Conservation (phyloP, 2,888 invertebrate species). For the Junonia oenone region DNA sequence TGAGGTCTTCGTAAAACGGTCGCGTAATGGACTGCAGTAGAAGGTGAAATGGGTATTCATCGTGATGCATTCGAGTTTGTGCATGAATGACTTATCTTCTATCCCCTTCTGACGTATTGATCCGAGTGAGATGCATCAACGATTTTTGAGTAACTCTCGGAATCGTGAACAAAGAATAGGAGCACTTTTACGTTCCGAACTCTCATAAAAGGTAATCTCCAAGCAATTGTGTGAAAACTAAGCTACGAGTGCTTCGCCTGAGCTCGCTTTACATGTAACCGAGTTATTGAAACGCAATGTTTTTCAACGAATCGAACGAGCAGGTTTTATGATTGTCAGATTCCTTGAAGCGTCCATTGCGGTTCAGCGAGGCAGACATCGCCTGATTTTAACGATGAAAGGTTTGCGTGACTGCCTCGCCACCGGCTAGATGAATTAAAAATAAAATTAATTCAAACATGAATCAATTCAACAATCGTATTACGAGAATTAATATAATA, state of each 20-base stretch:
- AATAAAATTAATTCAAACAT: slow-evolving; percentile 9
- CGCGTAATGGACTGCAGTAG: slow-evolving; percentile 43
- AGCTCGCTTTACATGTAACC: slow-evolving; percentile 15
- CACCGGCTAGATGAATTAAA: slow-evolving; percentile 7
- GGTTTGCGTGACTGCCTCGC: slow-evolving; percentile 20
- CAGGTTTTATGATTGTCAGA: slow-evolving; percentile 42
- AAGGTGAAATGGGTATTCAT: slow-evolving; percentile 42
- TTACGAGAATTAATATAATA: neutral
- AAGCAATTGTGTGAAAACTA: neutral
- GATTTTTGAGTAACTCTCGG: neutral
- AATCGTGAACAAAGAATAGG: neutral
- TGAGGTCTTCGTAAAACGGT: slow-evolving; percentile 45
- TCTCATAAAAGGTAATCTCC: neutral
- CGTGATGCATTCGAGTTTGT: slow-evolving; percentile 37
- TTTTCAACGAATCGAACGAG: slow-evolving; percentile 41
- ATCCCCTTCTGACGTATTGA: slow-evolving; percentile 35
- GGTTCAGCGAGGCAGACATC: slow-evolving; percentile 39
- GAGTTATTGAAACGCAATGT: slow-evolving; percentile 19
- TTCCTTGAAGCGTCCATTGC: slow-evolving; percentile 52
- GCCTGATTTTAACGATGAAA: slow-evolving; percentile 22
- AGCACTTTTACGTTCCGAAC: neutral
- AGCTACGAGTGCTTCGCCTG: neutral
- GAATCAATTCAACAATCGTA: neutral
- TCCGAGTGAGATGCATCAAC: slow-evolving; percentile 21
- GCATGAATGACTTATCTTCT: slow-evolving; percentile 42